These are phyloP conservation scores for Poecilia wingei DNA, from an alignment of 2,797 vertebrate species.

Conservation along the genomic window DNA sequence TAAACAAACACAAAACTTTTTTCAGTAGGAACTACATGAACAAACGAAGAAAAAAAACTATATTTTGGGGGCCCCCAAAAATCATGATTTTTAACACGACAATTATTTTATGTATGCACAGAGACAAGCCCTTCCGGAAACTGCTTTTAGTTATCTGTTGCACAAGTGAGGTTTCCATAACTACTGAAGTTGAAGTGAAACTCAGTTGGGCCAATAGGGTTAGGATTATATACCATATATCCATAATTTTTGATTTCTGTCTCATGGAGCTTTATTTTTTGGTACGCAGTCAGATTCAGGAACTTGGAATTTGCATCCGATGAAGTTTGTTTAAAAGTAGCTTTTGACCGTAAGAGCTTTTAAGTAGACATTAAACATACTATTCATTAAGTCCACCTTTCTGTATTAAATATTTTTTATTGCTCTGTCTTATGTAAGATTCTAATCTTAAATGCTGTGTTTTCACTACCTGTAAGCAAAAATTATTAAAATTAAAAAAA, in stretches of 20 bases:
- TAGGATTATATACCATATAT: not conserved
- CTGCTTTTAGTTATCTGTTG: not conserved
- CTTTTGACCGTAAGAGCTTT: not conserved
- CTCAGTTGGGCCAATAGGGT: not conserved
- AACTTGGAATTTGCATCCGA: not conserved
- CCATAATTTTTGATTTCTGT: not conserved
- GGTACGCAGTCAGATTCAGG: not conserved
- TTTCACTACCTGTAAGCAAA: too few relatives aligned
- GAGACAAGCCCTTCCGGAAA: not conserved
- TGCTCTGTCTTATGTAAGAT: not conserved
- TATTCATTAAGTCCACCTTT: not conserved
- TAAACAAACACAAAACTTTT: too few relatives aligned
- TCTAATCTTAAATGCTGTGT: too few relatives aligned
- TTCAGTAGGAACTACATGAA: too few relatives aligned
- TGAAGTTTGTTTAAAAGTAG: not conserved
- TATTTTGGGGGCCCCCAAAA: too few relatives aligned
- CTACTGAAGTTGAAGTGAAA: not conserved
- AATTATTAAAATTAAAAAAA: not conserved
- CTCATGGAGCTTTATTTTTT: not conserved
- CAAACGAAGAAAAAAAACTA: too few relatives aligned
- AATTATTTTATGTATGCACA: not conserved
- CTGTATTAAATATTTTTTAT: not conserved
- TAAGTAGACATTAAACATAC: not conserved
- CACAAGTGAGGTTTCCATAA: not conserved
- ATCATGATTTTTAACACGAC: too few relatives aligned